These are phyloP conservation scores for Saxidomus purpurata DNA, from an alignment of 1,140 invertebrate genomes.

Conservation along the genomic window DNA sequence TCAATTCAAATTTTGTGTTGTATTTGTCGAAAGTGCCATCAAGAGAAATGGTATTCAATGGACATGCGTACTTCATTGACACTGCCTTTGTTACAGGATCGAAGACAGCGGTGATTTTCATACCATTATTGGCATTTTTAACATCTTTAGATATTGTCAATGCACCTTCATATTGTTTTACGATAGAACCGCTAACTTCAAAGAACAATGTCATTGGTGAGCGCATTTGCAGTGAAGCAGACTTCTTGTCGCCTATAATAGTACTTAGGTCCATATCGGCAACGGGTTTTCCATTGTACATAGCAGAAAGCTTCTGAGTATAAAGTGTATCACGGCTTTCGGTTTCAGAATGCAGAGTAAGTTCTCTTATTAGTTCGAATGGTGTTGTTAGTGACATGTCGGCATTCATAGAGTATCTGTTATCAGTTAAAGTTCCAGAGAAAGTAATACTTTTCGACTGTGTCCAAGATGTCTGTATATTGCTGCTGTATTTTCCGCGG, in stretches of 20 bases:
- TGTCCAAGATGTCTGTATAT: neutral
- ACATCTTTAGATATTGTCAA: neutral
- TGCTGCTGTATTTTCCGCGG: neutral
- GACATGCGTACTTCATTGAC: neutral
- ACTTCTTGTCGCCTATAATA: neutral
- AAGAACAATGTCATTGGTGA: neutral
- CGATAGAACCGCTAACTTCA: neutral
- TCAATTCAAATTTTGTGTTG: constrained; percentile 46
- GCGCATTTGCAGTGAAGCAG: neutral
- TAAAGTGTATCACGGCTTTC: neutral
- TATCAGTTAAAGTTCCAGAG: constrained; percentile 21
- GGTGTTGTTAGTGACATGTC: constrained; percentile 12
- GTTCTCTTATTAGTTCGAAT: constrained; percentile 8
- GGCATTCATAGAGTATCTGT: neutral
- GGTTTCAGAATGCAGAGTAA: neutral
- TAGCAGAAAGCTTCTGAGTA: neutral
- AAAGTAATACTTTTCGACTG: constrained; percentile 7
- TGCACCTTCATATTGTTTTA: constrained; percentile 11
- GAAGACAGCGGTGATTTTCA: neutral
- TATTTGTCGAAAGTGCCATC: neutral
- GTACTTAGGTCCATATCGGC: neutral
- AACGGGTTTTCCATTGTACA: constrained; percentile 11
- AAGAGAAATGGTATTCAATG: neutral
- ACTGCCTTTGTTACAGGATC: constrained; percentile 33
- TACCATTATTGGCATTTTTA: neutral